Evolutionary conservation across 2,888 invertebrate genomes (phyloP), one percentile per base, ranked within the genome.

Genomic region (Pachymerium ferrugineum): DNA sequence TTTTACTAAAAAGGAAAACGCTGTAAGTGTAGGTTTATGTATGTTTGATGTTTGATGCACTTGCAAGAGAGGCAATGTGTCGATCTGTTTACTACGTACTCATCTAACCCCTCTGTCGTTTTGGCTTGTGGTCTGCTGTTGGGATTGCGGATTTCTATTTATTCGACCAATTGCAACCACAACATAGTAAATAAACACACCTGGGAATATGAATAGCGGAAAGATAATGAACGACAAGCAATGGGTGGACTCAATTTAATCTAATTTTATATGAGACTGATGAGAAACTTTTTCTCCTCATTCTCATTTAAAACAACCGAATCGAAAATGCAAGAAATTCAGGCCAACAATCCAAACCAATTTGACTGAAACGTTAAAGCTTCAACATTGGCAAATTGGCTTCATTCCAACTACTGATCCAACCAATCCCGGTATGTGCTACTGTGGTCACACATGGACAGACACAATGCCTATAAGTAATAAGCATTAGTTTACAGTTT

Each of bases 301-400:
- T n/a, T n/a, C n/a, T n/a, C n/a, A n/a, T n/a, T n/a, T n/a, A n/a
- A n/a, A n/a, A n/a, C n/a, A n/a, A n/a, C n/a, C n/a, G n/a, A 22
- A 54, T 54, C 16, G 47, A 22, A 54, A 54, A 54, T 54, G 47
- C 47, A 54, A 54, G 47, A 54, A 54, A 54, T 54, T 54, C 47
- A 54, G 47, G 47, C 47, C 47, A 54, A 19, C 47, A 54, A 54
- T 22, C 47, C 47, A 54, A n/a, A 54, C 47, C 47, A 54, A 54
- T 54, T 54, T 54, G 47, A 54, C 47, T 54, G 47, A 54, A n/a
- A 54, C 22, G 47, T 54, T 54, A 54, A 54, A 54, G 47, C 47
- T 54, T 54, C 47, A 54, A 54, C 47, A 54, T 54, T 54, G n/a
- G 22, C 22, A 54, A 54, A 5, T 22, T 54, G 47, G 47, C 47